These are phyloP conservation scores for Bombus picipes DNA, from an alignment of 1,140 invertebrate species.

Conservation along the genomic window DNA sequence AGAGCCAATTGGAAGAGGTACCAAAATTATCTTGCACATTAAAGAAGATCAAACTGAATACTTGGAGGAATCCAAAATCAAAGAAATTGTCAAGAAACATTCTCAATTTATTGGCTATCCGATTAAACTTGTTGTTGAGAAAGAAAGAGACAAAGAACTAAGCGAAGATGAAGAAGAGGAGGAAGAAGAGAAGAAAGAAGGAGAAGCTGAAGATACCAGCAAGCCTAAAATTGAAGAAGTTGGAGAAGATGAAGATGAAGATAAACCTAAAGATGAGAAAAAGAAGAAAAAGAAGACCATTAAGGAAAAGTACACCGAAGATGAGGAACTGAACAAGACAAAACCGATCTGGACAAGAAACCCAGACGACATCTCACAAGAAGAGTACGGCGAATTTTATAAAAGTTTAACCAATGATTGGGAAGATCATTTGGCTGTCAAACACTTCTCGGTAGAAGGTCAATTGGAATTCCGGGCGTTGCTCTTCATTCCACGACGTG, in stretches of 20 bases:
- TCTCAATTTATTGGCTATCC: conserved; percentile 99
- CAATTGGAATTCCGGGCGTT: conserved; percentile 98
- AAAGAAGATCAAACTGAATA: conserved; percentile 93
- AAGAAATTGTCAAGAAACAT: conserved; percentile 99
- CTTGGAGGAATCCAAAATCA: conserved; percentile 95
- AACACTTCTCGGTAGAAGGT: conserved; percentile 99
- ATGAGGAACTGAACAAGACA: conserved; percentile 99
- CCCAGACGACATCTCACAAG: conserved; percentile 97
- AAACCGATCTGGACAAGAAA: conserved; percentile 99
- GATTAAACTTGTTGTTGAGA: conserved; percentile 96
- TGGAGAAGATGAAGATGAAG: conserved; percentile 92
- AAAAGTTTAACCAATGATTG: conserved; percentile 99
- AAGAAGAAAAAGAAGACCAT: conserved; percentile 98
- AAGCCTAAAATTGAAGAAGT: conserved; percentile 96
- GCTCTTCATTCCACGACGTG: conserved; percentile 96
- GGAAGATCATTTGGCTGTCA: conserved; percentile 99
- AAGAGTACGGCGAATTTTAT: conserved; percentile 99
- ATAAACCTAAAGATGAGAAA: conserved; percentile 91
- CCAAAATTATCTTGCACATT: conserved; percentile 89
- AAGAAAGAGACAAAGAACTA: conserved; percentile 97
- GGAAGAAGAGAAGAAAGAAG: conserved; percentile 83
- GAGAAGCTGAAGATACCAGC: conserved; percentile 86
- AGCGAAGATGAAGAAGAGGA: conserved; percentile 92
- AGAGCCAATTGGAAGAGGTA: conserved; percentile 88
- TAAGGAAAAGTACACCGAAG: conserved; percentile 98